A percentile compares a stretch with the other conserved stretches of the same genome.
Conservation (phyloP, 2,113 vertebrate species). For the Pterocles gutturalis region DNA sequence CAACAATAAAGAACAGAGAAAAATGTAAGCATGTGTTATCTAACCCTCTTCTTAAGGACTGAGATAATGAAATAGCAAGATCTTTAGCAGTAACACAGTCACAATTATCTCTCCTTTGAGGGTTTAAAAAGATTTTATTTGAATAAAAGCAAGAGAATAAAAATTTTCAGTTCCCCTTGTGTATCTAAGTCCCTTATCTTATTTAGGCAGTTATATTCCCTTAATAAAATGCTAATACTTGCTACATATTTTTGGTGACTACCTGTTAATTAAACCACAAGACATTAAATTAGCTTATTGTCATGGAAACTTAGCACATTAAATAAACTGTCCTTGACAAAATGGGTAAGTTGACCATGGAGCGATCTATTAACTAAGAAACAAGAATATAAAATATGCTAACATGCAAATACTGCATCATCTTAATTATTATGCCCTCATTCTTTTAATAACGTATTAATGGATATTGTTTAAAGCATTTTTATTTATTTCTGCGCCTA, state of each 20-base stretch:
- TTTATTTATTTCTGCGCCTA: not conserved
- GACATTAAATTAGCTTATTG: constrained; percentile 7
- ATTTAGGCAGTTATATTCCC: not conserved
- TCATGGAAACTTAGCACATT: not conserved
- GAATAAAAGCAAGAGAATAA: not conserved
- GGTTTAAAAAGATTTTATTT: not conserved
- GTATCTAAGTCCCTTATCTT: not conserved
- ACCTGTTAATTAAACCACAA: constrained; percentile 24
- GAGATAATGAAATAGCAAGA: not conserved
- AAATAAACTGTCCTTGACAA: not conserved
- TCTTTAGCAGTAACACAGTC: not conserved
- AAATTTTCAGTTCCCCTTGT: not conserved
- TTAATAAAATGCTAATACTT: not conserved
- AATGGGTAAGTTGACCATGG: not conserved
- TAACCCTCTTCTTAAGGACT: not conserved
- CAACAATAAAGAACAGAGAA: not conserved
- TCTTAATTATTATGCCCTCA: not conserved
- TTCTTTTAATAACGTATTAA: not conserved
- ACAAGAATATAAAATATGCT: not conserved
- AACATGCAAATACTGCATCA: not conserved
- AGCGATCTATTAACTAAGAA: not conserved
- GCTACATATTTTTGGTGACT: not conserved
- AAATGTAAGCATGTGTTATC: not conserved
- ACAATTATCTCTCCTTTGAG: not conserved
- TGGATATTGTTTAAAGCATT: not conserved